Percentiles rank a stretch among this genome's conserved stretches.
Conservation (phyloP, 2,888 invertebrate genomes). For the Didymodactylos carnosus region DNA sequence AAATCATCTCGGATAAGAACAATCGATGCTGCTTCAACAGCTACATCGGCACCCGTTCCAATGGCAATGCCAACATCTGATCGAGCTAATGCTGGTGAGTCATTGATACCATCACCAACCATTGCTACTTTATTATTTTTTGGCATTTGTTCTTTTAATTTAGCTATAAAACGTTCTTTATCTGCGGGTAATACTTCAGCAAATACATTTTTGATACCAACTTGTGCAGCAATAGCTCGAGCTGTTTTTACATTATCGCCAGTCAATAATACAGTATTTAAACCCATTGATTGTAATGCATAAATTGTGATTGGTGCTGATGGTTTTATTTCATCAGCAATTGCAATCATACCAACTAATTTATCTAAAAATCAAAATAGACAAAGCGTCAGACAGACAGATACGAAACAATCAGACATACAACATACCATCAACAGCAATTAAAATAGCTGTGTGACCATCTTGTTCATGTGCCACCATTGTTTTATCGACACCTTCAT, state of each 20-base stretch:
- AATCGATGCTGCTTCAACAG: slow-evolving; percentile 91
- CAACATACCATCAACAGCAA: slow-evolving; percentile 64
- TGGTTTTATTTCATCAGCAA: slow-evolving; percentile 86
- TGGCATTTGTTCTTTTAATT: slow-evolving; percentile 48
- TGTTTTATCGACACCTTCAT: slow-evolving; percentile 49
- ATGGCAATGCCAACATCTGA: slow-evolving; percentile 96
- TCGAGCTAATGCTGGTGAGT: slow-evolving; percentile 88
- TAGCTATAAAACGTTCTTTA: slow-evolving; percentile 50
- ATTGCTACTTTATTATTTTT: slow-evolving; percentile 54
- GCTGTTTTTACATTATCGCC: slow-evolving; percentile 94
- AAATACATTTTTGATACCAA: slow-evolving; percentile 78
- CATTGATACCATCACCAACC: slow-evolving; percentile 98
- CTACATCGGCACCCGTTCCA: slow-evolving; percentile 90
- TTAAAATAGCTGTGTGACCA: slow-evolving; percentile 73
- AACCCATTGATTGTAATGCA: slow-evolving; percentile 61
- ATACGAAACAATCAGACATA: too few relatives aligned
- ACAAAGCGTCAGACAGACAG: neutral
- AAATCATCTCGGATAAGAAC: slow-evolving; percentile 92
- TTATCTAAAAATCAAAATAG: neutral
- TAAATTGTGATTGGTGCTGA: slow-evolving; percentile 83
- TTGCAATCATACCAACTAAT: slow-evolving; percentile 64
- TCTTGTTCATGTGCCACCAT: slow-evolving; percentile 63
- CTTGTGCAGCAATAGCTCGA: slow-evolving; percentile 70
- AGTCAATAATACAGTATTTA: slow-evolving; percentile 80
- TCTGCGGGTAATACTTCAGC: slow-evolving; percentile 95